These are phyloP conservation scores for Apotomis capreana DNA, from an alignment of 2,888 invertebrate species.

Conservation along the genomic window DNA sequence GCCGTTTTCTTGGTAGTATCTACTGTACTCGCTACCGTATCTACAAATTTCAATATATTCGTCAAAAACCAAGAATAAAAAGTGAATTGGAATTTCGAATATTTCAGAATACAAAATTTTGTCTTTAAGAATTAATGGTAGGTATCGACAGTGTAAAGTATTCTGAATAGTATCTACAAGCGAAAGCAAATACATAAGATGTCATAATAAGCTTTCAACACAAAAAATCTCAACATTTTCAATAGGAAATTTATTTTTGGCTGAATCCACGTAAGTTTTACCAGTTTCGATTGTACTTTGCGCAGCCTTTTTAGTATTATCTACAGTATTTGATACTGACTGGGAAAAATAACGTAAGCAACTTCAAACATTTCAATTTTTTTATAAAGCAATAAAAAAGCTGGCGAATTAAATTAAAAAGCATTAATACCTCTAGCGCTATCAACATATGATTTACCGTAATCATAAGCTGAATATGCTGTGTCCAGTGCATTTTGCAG, in stretches of 20 bases:
- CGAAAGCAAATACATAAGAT: slow-evolving; percentile 33
- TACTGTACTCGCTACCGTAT: slow-evolving; percentile 43
- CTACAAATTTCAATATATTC: slow-evolving; percentile 33
- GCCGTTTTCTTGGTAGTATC: slow-evolving; percentile 43
- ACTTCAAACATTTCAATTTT: slow-evolving; percentile 21
- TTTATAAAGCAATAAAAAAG: slow-evolving; percentile 37
- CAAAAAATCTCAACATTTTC: neutral
- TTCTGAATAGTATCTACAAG: slow-evolving; percentile 46
- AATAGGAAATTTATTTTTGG: slow-evolving; percentile 62
- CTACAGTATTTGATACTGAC: slow-evolving; percentile 68
- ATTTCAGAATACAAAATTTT: too few species aligned
- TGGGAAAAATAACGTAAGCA: slow-evolving; percentile 52
- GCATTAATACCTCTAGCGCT: slow-evolving; percentile 57
- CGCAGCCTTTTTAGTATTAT: slow-evolving; percentile 74
- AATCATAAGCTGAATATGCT: slow-evolving; percentile 59
- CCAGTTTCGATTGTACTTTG: slow-evolving; percentile 68
- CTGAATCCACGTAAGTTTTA: slow-evolving; percentile 64
- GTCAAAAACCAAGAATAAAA: slow-evolving; percentile 7
- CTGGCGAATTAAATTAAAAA: slow-evolving; percentile 30
- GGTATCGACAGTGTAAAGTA: slow-evolving; percentile 49
- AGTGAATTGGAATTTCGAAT: too few species aligned
- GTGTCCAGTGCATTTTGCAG: slow-evolving; percentile 55
- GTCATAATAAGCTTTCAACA: slow-evolving; percentile 28
- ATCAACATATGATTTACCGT: slow-evolving; percentile 59
- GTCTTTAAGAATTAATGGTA: slow-evolving; percentile 39